A percentile compares a stretch with the other conserved stretches of the same genome.
Conservation (phyloP, 2,888 invertebrate species). For the Leucania comma region DNA sequence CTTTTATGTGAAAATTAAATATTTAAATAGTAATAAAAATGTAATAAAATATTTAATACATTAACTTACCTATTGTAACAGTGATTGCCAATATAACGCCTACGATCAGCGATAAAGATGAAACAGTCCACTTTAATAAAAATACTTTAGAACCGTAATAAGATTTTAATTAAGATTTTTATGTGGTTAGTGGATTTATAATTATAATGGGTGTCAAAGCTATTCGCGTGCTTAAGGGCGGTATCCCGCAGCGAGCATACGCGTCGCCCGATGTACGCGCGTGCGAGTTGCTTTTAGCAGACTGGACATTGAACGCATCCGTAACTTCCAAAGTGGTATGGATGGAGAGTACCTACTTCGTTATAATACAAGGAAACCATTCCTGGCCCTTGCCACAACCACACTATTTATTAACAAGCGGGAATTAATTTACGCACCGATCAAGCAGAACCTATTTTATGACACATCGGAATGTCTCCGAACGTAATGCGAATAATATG, state of each 20-base stretch:
- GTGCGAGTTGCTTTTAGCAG: constrained; percentile 82
- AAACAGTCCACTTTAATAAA: constrained; percentile 50
- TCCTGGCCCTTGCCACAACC: constrained; percentile 62
- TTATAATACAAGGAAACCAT: constrained; percentile 68
- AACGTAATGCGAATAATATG: constrained; percentile 42
- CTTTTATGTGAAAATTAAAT: constrained; percentile 40
- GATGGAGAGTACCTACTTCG: constrained; percentile 71
- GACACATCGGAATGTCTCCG: constrained; percentile 47
- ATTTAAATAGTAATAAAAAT: constrained; percentile 50
- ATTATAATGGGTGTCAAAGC: constrained; percentile 37
- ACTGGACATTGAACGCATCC: constrained; percentile 83
- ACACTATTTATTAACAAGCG: constrained; percentile 56
- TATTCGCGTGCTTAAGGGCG: constrained; percentile 71
- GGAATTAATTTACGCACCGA: constrained; percentile 54
- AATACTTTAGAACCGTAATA: background rate
- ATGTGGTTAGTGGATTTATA: constrained; percentile 13
- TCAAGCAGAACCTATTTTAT: constrained; percentile 54
- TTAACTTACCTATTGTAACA: constrained; percentile 59
- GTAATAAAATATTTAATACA: constrained; percentile 49
- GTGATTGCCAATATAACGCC: constrained; percentile 37
- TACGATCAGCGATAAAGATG: constrained; percentile 24
- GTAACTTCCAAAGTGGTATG: constrained; percentile 76
- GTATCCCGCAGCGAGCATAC: constrained; percentile 69
- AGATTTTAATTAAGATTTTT: constrained; percentile 9
- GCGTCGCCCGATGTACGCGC: constrained; percentile 77